Base-by-base conservation (phyloP, 2,113 vertebrate species). In the Leptodactylus fuscus region DNA sequence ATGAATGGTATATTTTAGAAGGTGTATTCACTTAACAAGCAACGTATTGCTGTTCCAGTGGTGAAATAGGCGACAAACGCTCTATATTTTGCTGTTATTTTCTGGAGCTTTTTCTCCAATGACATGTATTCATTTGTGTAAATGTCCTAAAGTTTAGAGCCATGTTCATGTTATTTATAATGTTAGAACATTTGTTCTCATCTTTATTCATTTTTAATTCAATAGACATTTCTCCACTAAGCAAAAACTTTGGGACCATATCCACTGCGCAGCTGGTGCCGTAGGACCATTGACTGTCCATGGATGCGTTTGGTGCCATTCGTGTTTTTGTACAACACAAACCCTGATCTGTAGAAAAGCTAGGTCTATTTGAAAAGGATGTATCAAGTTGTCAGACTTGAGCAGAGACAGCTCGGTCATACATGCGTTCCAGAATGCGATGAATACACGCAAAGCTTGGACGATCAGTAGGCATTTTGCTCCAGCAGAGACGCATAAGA, bases 401-500 rank as follows among this genome's bases (percentile, higher is more conserved):
- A 0, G 85, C 87, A 2, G 87, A 90, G 0, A 95, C 84, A 0
- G 93, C 94, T 89, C 93, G 93, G 46, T 95, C 92, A 0, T 98
- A 97, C 95, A 99, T 99, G 10, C 97, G 96, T 70, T 97, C 97
- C 91, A 99, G 90, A 83, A 99, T 98, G 51, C 97, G 92, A 84
- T 98, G 96, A 83, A 98, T 98, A 38, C 98, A 97, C 46, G 95
- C 89, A 53, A 99, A 99, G 80, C 96, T 92, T 4, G 98, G 98
- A 41, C 98, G 91, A 60, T 99, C 97, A 0, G 95, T 89, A 0
- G 98, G 96, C 58, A 96, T 88, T 55, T 93, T 93, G 90, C 97
- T 98, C 98, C 98, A 99, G 36, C 98, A 99, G 36, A 99, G 96
- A 1, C 97, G 95, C 98, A 99, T 99, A 29, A 99, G 92, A 58